Base-by-base conservation (phyloP, 2,113 vertebrate genomes). In the Eupsittula cactorum region DNA sequence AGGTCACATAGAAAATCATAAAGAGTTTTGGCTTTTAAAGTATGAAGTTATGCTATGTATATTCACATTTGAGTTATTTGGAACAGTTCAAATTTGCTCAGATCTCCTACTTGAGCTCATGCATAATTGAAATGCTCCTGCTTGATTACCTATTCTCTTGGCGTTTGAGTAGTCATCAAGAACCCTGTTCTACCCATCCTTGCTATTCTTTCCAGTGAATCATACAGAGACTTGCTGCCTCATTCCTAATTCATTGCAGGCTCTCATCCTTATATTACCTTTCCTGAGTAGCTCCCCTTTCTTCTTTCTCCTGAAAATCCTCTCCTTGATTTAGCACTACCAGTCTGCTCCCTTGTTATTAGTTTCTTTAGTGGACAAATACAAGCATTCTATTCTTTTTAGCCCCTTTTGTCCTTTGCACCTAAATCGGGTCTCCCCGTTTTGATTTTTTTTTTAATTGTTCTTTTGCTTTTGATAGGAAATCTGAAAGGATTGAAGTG, bases 11-110 rank as follows among this genome's bases (percentile, higher is more conserved):
- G 64, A 83, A 86, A 93, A 47, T 4, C 41, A 67, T 57, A 27
- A 91, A 94, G 65, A 59, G 13, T 84, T 96, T 92, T 91, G 81
- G 11, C 67, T 74, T 92, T 90, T 93, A 94, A 80, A 18, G 3
- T 44, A 65, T 91, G 91, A 84, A 68, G 52, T 60, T 78, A 16
- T 60, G 50, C 70, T 84, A 5, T 55, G 27, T 88, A 37, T 94
- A 63, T 84, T 94, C 80, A 69, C 41, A 50, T 91, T 84, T 74
- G 50, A 84, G 47, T 90, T 86, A 82, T 39, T 80, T 94, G 92
- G 46, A 9, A 2, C 76, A 71, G 62, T 92, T 94, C 55, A 69
- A 1, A 75, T 88, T 93, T 91, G 39, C 80, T 93, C n/a, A 82
- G 53, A 75, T 93, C 60, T 88, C 24, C 59, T 94, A 2, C 65